Percentiles rank a stretch among this genome's conserved stretches.
phyloP scores from a whole-genome alignment of 2,888 invertebrate genomes.

The Orthosia incerta region DNA sequence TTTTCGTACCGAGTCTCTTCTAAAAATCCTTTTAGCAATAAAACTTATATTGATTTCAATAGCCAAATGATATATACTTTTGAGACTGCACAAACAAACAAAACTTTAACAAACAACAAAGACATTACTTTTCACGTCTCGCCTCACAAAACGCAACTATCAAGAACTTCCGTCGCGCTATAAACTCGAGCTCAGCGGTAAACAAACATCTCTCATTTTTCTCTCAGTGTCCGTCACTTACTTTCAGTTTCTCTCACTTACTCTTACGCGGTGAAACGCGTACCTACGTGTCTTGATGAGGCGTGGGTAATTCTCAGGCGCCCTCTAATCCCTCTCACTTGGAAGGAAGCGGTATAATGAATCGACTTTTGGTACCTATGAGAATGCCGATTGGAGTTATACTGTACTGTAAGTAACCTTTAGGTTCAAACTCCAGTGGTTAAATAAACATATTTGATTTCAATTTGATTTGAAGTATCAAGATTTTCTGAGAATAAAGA shows the following conservation, averaged over 20 bases:
- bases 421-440: too few relatives aligned
- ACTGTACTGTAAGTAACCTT: neutral
- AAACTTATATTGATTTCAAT: too few relatives aligned
- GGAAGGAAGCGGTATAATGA: constrained; percentile 33
- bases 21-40: too few relatives aligned
- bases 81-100: neutral
- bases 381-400: neutral
- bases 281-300: constrained; percentile 47
- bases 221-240: neutral
- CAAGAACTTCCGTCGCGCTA: constrained; percentile 49
- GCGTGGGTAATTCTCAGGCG: constrained; percentile 48
- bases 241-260: neutral
- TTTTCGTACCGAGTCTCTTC: too few relatives aligned
- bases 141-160: constrained; percentile 33
- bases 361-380: constrained; percentile 19
- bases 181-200: constrained; percentile 37
- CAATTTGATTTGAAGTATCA: neutral
- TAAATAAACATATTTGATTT: too few relatives aligned
- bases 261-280: constrained; percentile 16
- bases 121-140: constrained; percentile 16
- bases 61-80: too few relatives aligned
- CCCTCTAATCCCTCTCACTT: constrained; percentile 38
- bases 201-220: constrained; percentile 65
- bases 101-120: constrained; percentile 30
- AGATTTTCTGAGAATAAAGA: neutral